Base-by-base conservation (phyloP, 2,888 invertebrate species). In the Glaucopsyche alexis region DNA sequence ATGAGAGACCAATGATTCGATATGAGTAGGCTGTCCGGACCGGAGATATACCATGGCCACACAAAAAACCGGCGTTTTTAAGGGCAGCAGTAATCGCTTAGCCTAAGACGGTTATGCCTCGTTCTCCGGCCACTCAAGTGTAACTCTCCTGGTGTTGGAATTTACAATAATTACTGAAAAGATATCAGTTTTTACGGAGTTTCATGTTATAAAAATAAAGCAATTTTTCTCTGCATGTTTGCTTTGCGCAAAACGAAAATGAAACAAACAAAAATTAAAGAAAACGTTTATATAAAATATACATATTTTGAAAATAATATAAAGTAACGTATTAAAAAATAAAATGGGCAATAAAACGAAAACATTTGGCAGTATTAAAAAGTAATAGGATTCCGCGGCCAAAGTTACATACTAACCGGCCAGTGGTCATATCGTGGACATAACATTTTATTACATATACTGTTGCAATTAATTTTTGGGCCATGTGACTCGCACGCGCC, bases 401-500 rank as follows among this genome's bases (percentile, higher is more conserved):
- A 60, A 55, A 55, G 11, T 2, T 50, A 7, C 16, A 16, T 42
- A 42, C 42, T 7, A 8, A 42, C 7, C 3, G 16, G 14, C 49
- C 52, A n/a, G 16, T 52, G 55, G 55, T 55, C 55, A 9, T 42
- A 6, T 55, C 55, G 55, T 1, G 13, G 60, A 38, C 60, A 60
- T 60, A 60, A 67, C 67, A 19, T 67, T 42, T 67, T 45, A 67
- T 42, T 42, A 45, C 60, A 29, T 45, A 42, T 45, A 29, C 29
- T 19, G 45, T 11, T 19, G 1, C 45, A 67, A 69, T 29, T 60
- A 74, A 75, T 73, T 72, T 67, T 69, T 64, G 65, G 70, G 74
- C 80, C 80, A 80, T 80, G 80, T 80, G 80, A 79, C 74, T 74
- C 52, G 74, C 80, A 79, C 76, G 79, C 78, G 75, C 72, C 69